Evolutionary conservation across 2,888 invertebrate genomes (phyloP).

Genomic region (Amphipyra tragopoginis): DNA sequence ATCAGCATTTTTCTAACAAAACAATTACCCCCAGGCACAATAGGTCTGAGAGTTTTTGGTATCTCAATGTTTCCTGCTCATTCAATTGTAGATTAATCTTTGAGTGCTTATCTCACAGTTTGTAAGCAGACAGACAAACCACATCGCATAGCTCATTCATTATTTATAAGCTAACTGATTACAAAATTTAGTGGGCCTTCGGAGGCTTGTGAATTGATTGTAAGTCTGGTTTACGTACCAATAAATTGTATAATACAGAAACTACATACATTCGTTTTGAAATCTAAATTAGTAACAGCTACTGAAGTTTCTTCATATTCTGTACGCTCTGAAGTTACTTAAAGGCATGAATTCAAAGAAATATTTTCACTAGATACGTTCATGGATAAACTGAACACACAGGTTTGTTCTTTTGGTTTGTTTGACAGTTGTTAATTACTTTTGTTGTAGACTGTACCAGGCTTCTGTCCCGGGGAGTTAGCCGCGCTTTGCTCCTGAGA

Average conservation of each 20-base stretch:
- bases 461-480: conserved; percentile 50
- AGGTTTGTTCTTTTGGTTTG: conserved; percentile 60
- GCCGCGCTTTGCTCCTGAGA: conserved; percentile 53
- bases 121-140: conserved; percentile 49
- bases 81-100: conserved; percentile 59
- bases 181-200: conserved; percentile 45
- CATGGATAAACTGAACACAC: conserved; percentile 18
- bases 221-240: conserved; percentile 31
- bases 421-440: conserved; percentile 68
- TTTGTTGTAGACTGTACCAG: conserved; percentile 59
- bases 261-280: conserved; percentile 30
- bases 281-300: conserved; percentile 26
- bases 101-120: conserved; percentile 50
- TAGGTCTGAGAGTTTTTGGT: conserved; percentile 52
- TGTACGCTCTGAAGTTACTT: conserved; percentile 15
- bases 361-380: conserved; percentile 24
- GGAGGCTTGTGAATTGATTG: conserved; percentile 39
- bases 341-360: conserved; percentile 17
- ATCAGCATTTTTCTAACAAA: conserved; percentile 44
- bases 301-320: conserved; percentile 31
- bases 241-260: conserved; percentile 42
- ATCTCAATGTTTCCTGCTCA: conserved; percentile 48
- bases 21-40: conserved; percentile 50
- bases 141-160: conserved; percentile 51
- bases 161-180: conserved; percentile 52